Evolutionary conservation across 1,140 invertebrate species (phyloP).

Genomic region (Intoshia linei): DNA sequence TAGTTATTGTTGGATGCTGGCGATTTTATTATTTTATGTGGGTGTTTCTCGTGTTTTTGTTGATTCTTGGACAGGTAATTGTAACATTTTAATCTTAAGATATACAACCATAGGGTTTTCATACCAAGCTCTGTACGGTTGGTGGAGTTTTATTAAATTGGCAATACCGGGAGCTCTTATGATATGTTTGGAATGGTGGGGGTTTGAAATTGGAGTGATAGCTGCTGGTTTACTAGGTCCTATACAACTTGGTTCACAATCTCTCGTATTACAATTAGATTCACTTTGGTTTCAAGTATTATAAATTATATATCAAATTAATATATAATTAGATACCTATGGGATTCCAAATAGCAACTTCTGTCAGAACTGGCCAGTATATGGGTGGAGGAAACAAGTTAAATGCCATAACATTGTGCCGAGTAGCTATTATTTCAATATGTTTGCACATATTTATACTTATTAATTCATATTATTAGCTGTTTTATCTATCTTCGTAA

Average conservation of each 20-base stretch:
- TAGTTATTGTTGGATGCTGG: neutral
- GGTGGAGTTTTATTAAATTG: slow-evolving; percentile 5
- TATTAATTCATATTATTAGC: neutral
- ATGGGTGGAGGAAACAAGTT: slow-evolving; percentile 4
- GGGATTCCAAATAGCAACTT: slow-evolving; percentile 6
- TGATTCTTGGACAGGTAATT: slow-evolving; percentile 5
- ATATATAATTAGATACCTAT: slow-evolving; percentile 7
- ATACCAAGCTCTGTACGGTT: slow-evolving; percentile 4
- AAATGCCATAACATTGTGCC: slow-evolving; percentile 3
- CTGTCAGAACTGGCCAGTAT: slow-evolving; percentile 7
- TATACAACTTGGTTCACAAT: slow-evolving; percentile 4
- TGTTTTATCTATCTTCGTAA: neutral
- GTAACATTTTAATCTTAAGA: neutral
- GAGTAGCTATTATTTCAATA: slow-evolving; percentile 5
- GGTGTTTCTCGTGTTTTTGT: slow-evolving; percentile 1
- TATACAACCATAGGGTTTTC: slow-evolving; percentile 5
- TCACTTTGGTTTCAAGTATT: slow-evolving; percentile 4
- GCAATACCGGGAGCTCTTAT: slow-evolving; percentile 7
- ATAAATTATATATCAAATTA: neutral
- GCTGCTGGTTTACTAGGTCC: slow-evolving; percentile 4
- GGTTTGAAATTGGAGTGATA: slow-evolving; percentile 6
- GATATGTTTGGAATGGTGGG: slow-evolving; percentile 7
- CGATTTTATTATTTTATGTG: slow-evolving; percentile 4
- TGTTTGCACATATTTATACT: neutral
- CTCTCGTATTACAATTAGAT: slow-evolving; percentile 4